Conservation (phyloP, 2,797 vertebrate genomes). For the Onychomys leucogaster region DNA sequence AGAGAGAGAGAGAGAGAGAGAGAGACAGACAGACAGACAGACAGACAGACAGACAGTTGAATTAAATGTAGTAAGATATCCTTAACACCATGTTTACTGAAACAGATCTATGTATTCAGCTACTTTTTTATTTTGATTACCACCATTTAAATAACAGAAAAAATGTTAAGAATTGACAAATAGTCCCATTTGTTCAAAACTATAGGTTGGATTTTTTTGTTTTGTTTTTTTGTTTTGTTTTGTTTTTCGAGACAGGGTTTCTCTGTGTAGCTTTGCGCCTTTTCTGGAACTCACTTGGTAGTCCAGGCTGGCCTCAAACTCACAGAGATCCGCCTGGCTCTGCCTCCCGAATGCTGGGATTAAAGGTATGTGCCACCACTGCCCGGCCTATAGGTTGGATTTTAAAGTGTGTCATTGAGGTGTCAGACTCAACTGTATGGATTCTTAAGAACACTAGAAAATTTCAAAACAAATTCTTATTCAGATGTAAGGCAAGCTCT, state of each 20-base stretch:
- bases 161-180: conserved; percentile 11
- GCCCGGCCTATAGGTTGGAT: conserved; percentile 1
- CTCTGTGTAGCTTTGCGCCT: too few species aligned
- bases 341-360: too few species aligned
- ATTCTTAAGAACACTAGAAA: background rate
- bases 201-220: conserved; percentile 34
- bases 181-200: conserved; percentile 19
- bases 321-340: too few species aligned
- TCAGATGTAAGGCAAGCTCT: conserved; percentile 13
- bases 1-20: too few species aligned
- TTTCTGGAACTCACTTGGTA: too few species aligned
- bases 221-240: too few species aligned
- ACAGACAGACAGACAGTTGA: background rate
- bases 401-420: conserved; percentile 47
- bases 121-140: background rate
- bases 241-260: too few species aligned
- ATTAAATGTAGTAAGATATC: background rate
- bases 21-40: background rate
- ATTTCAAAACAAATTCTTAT: conserved; percentile 42
- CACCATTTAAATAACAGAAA: background rate
- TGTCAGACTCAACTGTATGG: background rate
- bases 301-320: too few species aligned
- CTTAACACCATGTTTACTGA: background rate
- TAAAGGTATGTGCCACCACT: too few species aligned
- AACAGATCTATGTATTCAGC: background rate